Conservation (phyloP, 2,113 vertebrate species). For the Anser brachyrhynchus region DNA sequence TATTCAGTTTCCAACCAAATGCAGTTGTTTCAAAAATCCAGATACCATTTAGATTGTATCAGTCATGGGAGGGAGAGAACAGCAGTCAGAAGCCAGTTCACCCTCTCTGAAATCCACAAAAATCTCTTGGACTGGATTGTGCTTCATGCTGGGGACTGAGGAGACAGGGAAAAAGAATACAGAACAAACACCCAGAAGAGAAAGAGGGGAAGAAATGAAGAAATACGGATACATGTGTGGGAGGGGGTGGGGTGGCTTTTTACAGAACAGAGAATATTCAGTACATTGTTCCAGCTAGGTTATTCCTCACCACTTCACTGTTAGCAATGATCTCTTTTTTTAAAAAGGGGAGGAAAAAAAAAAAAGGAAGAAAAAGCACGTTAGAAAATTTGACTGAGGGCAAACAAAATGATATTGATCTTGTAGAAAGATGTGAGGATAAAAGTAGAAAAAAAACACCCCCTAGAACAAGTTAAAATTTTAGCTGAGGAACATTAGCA, state of each 20-base stretch:
- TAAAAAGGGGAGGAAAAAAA: not conserved
- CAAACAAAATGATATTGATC: not conserved
- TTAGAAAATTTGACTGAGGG: not conserved
- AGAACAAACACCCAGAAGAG: not conserved
- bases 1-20: not conserved
- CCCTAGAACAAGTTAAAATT: conserved; percentile 1
- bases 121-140: not conserved
- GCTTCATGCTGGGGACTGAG: not conserved
- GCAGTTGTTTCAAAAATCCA: not conserved
- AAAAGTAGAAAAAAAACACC: not conserved
- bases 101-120: not conserved
- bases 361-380: not conserved
- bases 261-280: not conserved
- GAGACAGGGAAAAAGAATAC: not conserved
- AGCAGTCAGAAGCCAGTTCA: not conserved
- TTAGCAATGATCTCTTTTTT: not conserved
- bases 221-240: accelerated
- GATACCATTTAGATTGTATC: not conserved
- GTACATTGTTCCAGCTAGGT: not conserved
- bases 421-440: not conserved
- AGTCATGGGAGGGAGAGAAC: not conserved
- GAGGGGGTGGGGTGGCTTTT: not conserved
- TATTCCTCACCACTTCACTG: not conserved
- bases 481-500: not conserved
- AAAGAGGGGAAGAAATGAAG: not conserved